These are phyloP conservation scores for Oriolus oriolus DNA, from an alignment of 2,113 vertebrate species.

Conservation along the genomic window DNA sequence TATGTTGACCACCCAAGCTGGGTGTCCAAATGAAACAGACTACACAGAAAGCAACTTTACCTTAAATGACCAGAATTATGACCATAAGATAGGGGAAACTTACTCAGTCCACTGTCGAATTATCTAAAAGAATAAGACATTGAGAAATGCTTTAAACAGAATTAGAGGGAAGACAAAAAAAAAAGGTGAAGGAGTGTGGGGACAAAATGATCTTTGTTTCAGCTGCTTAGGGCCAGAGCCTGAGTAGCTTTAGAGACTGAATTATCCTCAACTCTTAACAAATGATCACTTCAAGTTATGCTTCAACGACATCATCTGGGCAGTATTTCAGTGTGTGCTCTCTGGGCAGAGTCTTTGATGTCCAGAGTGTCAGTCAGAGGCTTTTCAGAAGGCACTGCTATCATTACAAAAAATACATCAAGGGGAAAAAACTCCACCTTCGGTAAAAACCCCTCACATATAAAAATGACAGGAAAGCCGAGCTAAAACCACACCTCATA, in stretches of 20 bases:
- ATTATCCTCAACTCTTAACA: not conserved
- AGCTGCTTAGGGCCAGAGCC: not conserved
- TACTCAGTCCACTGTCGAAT: not conserved
- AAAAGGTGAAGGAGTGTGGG: not conserved
- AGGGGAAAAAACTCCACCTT: not conserved
- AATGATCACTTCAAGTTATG: not conserved
- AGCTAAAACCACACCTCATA: not conserved
- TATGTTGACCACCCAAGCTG: not conserved
- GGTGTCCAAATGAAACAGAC: not conserved
- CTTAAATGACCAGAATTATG: not conserved
- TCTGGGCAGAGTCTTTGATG: not conserved
- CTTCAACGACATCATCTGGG: not conserved
- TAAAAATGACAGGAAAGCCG: not conserved
- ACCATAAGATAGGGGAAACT: not conserved
- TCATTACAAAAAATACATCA: not conserved
- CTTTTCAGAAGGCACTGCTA: not conserved
- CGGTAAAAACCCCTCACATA: not conserved
- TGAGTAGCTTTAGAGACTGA: not conserved
- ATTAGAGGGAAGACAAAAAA: not conserved
- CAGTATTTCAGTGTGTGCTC: not conserved
- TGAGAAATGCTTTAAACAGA: not conserved
- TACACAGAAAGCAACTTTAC: not conserved
- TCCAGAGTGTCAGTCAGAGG: not conserved
- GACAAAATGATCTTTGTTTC: not conserved
- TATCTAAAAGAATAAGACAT: not conserved